Conservation (phyloP, 2,888 invertebrate species). For the Magallana nippona region DNA sequence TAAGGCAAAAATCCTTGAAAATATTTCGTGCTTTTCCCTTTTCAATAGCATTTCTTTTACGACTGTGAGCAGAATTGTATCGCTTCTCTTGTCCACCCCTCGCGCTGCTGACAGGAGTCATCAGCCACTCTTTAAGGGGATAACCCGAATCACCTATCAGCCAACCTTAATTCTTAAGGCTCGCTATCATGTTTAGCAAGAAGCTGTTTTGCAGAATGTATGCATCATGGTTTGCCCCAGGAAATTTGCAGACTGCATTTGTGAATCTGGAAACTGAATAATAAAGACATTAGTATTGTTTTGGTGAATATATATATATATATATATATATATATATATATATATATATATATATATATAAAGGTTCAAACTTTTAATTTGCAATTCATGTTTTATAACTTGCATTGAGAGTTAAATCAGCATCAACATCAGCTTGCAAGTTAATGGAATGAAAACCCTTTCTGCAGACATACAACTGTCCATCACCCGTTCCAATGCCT, state of each 20-base stretch:
- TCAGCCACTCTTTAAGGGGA: no score
- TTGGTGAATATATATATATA: no score
- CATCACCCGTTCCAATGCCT: no score
- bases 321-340: no score
- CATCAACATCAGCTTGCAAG: constrained; percentile 3
- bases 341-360: no score
- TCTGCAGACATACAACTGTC: no score
- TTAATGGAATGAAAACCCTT: constrained; percentile 5
- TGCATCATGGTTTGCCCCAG: background rate
- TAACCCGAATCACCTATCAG: constrained; percentile 2
- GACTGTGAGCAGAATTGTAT: constrained; percentile 26
- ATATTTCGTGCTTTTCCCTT: constrained; percentile 32
- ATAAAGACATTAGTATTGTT: no score
- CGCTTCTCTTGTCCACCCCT: background rate
- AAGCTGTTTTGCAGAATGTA: constrained; percentile 3
- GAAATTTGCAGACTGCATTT: background rate
- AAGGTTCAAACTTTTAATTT: no score
- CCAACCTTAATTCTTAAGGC: background rate
- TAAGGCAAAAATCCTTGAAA: constrained; percentile 25
- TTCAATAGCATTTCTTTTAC: constrained; percentile 28
- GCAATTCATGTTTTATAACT: no score
- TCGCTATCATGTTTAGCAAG: background rate
- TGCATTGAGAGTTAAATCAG: background rate
- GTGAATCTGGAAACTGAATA: background rate
- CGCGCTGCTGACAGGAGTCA: constrained; percentile 4